These are phyloP conservation scores for Brachypalpus laphriformis DNA, from an alignment of 2,888 invertebrate genomes.

Conservation along the genomic window DNA sequence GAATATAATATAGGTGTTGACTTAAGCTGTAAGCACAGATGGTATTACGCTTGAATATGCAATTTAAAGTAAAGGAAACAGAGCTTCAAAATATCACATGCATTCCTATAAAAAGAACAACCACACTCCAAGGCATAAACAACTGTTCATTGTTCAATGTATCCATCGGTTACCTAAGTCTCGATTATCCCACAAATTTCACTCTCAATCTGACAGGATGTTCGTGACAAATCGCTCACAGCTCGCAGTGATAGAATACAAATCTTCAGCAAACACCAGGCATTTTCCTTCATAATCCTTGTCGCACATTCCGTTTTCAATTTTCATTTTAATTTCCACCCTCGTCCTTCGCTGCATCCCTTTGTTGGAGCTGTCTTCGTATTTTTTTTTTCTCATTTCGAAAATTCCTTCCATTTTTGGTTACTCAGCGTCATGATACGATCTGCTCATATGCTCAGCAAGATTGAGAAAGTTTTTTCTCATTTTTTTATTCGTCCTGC, in stretches of 20 bases:
- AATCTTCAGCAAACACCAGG: slow-evolving; percentile 7
- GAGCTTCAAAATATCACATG: too few species aligned
- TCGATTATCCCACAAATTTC: slow-evolving; percentile 8
- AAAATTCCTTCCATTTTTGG: slow-evolving; percentile 50
- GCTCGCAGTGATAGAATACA: background rate
- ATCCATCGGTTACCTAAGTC: background rate
- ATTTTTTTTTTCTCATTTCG: slow-evolving; percentile 17
- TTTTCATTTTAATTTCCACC: slow-evolving; percentile 48
- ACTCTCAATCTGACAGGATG: slow-evolving; percentile 5
- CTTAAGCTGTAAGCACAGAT: too few species aligned
- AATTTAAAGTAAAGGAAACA: too few species aligned
- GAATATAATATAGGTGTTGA: too few species aligned
- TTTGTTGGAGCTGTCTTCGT: slow-evolving; percentile 11
- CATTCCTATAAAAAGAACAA: too few species aligned
- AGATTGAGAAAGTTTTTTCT: slow-evolving; percentile 56
- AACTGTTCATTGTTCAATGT: too few species aligned
- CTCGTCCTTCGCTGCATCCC: background rate
- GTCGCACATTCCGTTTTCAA: slow-evolving; percentile 28
- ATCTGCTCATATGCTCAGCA: slow-evolving; percentile 56
- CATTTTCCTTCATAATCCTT: slow-evolving; percentile 14
- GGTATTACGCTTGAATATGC: too few species aligned
- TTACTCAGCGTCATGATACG: slow-evolving; percentile 61
- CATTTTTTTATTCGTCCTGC: slow-evolving; percentile 12
- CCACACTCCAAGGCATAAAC: too few species aligned
- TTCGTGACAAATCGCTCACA: slow-evolving; percentile 42